Evolutionary conservation across 53 echinoderm and acorn worm genomes (phyloP).

Genomic region (Luidia sarsii): DNA sequence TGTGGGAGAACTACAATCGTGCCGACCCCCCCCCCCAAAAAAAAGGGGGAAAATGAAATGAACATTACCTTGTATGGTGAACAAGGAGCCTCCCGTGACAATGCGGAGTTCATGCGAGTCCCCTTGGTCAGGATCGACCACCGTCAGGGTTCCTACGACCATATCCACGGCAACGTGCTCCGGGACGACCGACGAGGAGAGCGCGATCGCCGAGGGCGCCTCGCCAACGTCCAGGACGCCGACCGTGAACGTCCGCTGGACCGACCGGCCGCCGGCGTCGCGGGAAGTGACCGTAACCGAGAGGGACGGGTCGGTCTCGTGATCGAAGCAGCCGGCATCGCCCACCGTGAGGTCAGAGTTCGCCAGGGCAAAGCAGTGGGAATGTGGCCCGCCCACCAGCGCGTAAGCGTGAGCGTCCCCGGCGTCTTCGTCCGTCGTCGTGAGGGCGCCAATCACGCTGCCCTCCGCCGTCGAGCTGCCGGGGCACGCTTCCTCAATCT

Average conservation of each 20-base stretch:
- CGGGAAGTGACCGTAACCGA: constrained; percentile 22
- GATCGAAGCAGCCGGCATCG: constrained; percentile 48
- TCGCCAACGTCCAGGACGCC: constrained; percentile 48
- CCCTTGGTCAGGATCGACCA: constrained; percentile 47
- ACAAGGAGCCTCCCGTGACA: constrained; percentile 3
- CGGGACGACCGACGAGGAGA: constrained; percentile 42
- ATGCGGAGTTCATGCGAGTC: constrained; percentile 53
- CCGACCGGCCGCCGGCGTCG: constrained; percentile 10
- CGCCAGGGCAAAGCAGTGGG: constrained; percentile 42
- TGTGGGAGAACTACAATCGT: too few species aligned
- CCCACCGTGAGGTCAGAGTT: constrained; percentile 24
- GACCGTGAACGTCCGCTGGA: constrained; percentile 35
- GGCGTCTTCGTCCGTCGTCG: constrained; percentile 56
- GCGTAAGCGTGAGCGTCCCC: constrained; percentile 55
- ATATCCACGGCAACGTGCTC: constrained; percentile 43
- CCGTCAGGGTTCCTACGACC: constrained; percentile 49
- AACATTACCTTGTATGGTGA: constrained; percentile 43
- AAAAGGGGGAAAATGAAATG: too few species aligned
- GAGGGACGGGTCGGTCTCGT: constrained; percentile 31
- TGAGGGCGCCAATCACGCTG: constrained; percentile 51
- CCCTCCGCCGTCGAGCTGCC: constrained; percentile 26
- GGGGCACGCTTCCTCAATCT: constrained; percentile 29
- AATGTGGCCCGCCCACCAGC: neutral
- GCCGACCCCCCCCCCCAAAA: too few species aligned
- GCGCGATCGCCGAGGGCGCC: constrained; percentile 24